Base-by-base conservation (phyloP, 1,140 invertebrate species). In the Dinoponera quadriceps region DNA sequence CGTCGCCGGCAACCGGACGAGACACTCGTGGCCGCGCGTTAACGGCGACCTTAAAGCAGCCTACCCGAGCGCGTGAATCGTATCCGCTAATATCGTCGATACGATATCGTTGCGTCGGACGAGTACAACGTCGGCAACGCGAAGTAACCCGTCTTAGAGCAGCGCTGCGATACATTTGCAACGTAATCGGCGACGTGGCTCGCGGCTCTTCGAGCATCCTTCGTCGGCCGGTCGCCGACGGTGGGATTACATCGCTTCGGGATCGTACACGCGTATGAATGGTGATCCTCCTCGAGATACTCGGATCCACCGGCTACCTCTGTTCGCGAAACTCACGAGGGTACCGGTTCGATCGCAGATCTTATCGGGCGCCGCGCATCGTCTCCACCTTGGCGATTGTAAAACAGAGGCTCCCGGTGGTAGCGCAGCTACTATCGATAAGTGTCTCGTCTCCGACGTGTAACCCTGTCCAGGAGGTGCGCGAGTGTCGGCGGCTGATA, bases 271-370 rank as follows among this genome's bases (percentile, higher is more conserved):
- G 44, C 38, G n/a, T 29, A 27, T 25, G 16, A 80, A 80, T 80
- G 65, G 51, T 57, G 33, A n/a, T n/a, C 60, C 57, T 27, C 65
- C 22, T 25, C 38, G 38, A 49, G 44, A 80, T 80, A 71, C 65
- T 71, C 71, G 29, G 60, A 66, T 77, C 29, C 60, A 27, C n/a
- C 29, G 51, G 62, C 75, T 60, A 73, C 27, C 38, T 38, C 49
- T 82, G 69, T 57, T 74, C 69, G 22, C 57, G 55, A 85, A 87
- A 81, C 80, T 88, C 82, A 78, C 73, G 66, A 75, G 84, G 44
- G 74, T 91, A 91, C 89, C 90, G 89, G 89, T 91, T 91, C 85
- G 3, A 7, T 89, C 82, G 49, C 78, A 83, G 90, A 92, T 91
- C 85, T 90, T 91, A 91, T 91, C 91, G 33, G 18, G 9, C 83